These are phyloP conservation scores for Parazoanthus darwini DNA, from an alignment of 92 coral and sea anemone genomes.

Conservation along the genomic window DNA sequence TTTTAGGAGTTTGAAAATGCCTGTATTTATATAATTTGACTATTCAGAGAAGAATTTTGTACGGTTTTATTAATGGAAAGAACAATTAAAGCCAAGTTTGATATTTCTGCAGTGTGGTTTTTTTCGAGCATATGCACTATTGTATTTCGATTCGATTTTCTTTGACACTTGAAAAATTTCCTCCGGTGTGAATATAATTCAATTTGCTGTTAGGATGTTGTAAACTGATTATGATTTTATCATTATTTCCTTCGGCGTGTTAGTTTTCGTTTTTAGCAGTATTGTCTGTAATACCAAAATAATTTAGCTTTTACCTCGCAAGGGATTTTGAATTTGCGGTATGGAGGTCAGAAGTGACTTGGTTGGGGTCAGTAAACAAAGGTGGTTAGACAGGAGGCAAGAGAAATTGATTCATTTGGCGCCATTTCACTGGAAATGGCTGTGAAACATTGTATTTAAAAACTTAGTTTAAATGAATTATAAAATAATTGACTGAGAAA, in stretches of 20 bases:
- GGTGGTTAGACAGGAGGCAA: neutral
- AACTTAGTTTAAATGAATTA: neutral
- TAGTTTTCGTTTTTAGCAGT: neutral
- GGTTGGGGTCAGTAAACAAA: conserved; percentile 12
- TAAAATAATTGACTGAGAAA: neutral
- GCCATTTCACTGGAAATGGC: neutral
- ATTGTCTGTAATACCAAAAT: neutral
- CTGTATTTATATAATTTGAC: conserved; percentile 82
- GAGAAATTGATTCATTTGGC: neutral
- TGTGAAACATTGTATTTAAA: neutral
- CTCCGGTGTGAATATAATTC: neutral
- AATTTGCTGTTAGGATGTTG: too few relatives aligned
- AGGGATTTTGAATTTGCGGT: conserved; percentile 12
- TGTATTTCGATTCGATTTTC: neutral
- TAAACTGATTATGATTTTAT: neutral
- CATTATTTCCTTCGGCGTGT: neutral
- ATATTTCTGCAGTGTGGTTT: conserved; percentile 56
- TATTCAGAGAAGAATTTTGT: conserved; percentile 85
- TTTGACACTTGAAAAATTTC: neutral
- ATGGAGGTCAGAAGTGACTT: conserved; percentile 1
- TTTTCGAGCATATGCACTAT: neutral
- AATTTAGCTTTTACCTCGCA: neutral
- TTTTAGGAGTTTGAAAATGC: conserved; percentile 74
- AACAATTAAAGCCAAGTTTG: conserved; percentile 79
- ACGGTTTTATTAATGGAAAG: conserved; percentile 80